Evolutionary conservation across 2,888 invertebrate genomes (phyloP), one percentile per base, ranked within the genome.

Genomic region (Phaonia tiefii): DNA sequence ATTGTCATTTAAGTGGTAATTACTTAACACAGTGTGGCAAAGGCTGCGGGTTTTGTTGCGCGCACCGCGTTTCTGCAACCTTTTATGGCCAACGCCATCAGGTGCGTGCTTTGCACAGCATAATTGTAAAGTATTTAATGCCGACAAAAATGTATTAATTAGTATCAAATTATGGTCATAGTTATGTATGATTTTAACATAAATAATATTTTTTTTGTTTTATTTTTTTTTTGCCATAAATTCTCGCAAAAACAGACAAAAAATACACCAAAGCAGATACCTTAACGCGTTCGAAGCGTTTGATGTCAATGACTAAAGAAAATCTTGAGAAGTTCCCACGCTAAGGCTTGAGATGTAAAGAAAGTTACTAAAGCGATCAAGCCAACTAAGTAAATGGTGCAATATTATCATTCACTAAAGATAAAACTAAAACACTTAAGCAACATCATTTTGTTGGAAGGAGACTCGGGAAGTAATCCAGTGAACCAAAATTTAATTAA

Each of bases 1-100:
- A 81, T 81, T 81, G 78, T 81, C 81, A 78, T 81, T 81, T 81
- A 81, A 81, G 81, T 81, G 81, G 81, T 81, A 81, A 81, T 81
- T 81, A 81, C 81, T 81, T 81, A 81, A 81, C 81, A 81, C 81
- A 80, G 76, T n/a, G 26, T 37, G 42, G 22, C 63, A 63, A 58
- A 70, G 78, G 81, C 81, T 78, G 81, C 81, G 81, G 81, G 77
- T 75, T 81, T 80, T 72, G 63, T 75, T 71, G 81, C 75, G 63
- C n/a, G 63, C 20, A n/a, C n/a, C n/a, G n/a, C 63, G 63, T 63
- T 63, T 63, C 63, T 81, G 72, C 49, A 72, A 44, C 81, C 81
- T 75, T 81, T 78, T 81, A 80, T 74, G 67, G 83, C 20, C 83
- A 80, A 80, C 81, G 75, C 67, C 78, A 78, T 72, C 72, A 25